Evolutionary conservation across 2,888 invertebrate species (phyloP), one percentile per base, ranked within the genome.

Genomic region (Augochlorella aurata): DNA sequence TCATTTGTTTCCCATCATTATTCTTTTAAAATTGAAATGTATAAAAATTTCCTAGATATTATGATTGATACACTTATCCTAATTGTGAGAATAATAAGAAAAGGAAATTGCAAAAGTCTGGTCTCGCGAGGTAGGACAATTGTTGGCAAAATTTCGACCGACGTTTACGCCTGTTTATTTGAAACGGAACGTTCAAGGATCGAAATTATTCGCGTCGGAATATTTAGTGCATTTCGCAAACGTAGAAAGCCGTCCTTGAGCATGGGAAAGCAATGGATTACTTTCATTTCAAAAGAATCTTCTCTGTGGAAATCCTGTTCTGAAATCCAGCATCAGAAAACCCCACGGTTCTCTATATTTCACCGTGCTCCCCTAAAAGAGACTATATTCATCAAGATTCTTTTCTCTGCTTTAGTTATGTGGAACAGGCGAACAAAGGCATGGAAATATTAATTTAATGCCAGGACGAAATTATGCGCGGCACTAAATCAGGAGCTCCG

Each of bases 361-460:
- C 68, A 71, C 52, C 54, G 50, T 14, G 58, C 72, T 71, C 67
- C 14, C 67, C 74, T 45, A 70, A 78, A 82, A 80, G 86, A 84
- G 82, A 77, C 80, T 78, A 78, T 84, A 86, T 86, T 86, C 80
- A 81, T 86, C 86, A 81, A 54, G 82, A 81, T 77, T 81, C 84
- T 77, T 86, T 86, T 82, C 84, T 82, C 84, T 82, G 65, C 74
- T 76, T 66, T 52, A 72, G 68, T 77, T 77, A 70, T 54, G 66
- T 66, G 69, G 45, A 72, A 69, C 79, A 69, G 68, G 66, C 74
- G 86, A 78, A 87, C 86, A 87, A 87, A 86, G 69, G 73, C 49
- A 44, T 75, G 83, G 77, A 81, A 82, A 86, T 87, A 87, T 87
- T 87, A 87, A 87, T 87, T 87, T 87, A 85, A 87, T 83, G 81